Conservation (phyloP, 1,140 invertebrate genomes). For the Drosophila sturtevanti region DNA sequence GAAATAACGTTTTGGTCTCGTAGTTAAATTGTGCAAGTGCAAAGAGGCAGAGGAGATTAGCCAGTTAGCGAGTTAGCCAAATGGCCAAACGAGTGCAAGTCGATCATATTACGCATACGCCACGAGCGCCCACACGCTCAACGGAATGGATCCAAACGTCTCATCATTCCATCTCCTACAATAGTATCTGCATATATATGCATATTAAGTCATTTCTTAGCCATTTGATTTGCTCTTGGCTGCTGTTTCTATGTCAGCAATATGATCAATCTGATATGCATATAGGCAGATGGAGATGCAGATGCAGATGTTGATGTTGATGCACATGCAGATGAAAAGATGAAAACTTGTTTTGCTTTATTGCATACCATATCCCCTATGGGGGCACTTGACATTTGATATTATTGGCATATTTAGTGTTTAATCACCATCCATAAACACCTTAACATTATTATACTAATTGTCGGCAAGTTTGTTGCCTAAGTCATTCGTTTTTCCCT, state of each 20-base stretch:
- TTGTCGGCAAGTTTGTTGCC: constrained; percentile 17
- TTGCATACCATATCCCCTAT: constrained; percentile 36
- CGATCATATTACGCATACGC: constrained; percentile 66
- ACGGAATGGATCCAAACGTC: background rate
- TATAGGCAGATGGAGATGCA: too few relatives aligned
- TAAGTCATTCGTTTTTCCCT: constrained; percentile 7
- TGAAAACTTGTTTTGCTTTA: constrained; percentile 65
- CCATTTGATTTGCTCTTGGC: constrained; percentile 23
- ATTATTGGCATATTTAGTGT: constrained; percentile 72
- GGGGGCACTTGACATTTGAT: constrained; percentile 68
- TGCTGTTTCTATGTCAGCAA: constrained; percentile 66
- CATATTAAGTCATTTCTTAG: constrained; percentile 62
- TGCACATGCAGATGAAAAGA: constrained; percentile 52
- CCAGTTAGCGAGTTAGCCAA: background rate
- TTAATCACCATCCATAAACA: constrained; percentile 54
- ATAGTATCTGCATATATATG: constrained; percentile 44
- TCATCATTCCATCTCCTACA: constrained; percentile 8
- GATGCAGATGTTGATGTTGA: background rate
- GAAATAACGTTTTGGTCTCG: constrained; percentile 25
- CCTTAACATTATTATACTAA: constrained; percentile 42
- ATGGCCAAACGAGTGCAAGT: constrained; percentile 34
- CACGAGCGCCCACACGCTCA: constrained; percentile 47
- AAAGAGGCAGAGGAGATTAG: constrained; percentile 1
- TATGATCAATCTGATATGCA: constrained; percentile 4
- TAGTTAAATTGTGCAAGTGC: constrained; percentile 60